A percentile compares a stretch with the other conserved stretches of the same genome.
Conservation (phyloP, 2,797 vertebrate species). For the Neosilurus hyrtlii region DNA sequence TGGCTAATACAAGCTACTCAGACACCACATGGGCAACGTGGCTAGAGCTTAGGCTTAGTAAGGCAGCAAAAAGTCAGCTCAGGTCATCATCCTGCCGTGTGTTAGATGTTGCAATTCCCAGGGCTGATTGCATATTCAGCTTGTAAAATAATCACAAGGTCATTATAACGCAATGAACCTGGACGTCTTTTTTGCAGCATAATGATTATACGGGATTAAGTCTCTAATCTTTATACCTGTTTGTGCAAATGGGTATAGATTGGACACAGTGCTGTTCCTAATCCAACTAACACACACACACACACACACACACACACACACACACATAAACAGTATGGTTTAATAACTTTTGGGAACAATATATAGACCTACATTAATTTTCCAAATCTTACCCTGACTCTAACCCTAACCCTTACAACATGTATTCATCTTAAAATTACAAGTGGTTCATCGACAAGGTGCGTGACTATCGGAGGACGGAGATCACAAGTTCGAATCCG, state of each 20-base stretch:
- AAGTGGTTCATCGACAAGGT: too few species aligned
- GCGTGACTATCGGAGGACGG: too few species aligned
- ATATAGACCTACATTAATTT: too few species aligned
- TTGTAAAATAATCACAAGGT: constrained; percentile 6
- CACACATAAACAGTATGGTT: too few species aligned
- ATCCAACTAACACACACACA: background rate
- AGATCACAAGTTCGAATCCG: too few species aligned
- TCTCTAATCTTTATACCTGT: background rate
- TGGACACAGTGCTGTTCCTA: background rate
- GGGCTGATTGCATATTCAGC: background rate
- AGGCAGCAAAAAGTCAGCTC: background rate
- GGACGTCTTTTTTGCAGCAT: background rate
- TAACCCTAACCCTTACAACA: too few species aligned
- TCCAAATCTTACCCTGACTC: too few species aligned
- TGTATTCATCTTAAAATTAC: too few species aligned
- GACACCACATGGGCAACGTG: constrained; percentile 4
- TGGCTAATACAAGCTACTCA: background rate
- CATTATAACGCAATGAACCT: background rate
- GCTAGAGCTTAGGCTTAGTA: background rate
- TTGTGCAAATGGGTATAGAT: background rate
- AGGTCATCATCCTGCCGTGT: background rate
- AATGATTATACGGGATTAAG: background rate
- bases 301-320: background rate
- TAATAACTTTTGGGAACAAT: too few species aligned
- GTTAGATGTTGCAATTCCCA: background rate